These are phyloP conservation scores for Aphelenchoides fujianensis DNA, from an alignment of 1,140 invertebrate genomes.

Conservation along the genomic window DNA sequence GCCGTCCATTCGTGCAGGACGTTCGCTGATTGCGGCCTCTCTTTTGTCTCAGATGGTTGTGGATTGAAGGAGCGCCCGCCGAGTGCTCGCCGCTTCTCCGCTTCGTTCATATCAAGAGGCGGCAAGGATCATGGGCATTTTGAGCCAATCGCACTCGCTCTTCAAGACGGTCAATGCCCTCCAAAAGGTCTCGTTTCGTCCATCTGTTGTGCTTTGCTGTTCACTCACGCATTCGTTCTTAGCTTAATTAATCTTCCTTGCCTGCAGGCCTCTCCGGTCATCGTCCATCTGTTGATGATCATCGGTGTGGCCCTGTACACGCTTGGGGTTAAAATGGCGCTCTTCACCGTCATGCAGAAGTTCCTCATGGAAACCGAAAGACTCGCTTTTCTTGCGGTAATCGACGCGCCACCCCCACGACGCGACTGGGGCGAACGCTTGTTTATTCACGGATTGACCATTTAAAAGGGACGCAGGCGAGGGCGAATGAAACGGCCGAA, in stretches of 20 bases:
- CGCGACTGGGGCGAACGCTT: neutral
- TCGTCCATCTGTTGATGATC: constrained; percentile 50
- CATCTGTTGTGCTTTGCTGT: neutral
- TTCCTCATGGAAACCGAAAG: constrained; percentile 38
- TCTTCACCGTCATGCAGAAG: constrained; percentile 40
- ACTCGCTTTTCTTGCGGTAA: neutral
- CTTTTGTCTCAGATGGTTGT: neutral
- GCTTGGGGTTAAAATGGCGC: neutral
- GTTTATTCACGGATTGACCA: neutral
- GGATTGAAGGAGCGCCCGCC: too few species aligned
- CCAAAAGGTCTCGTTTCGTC: constrained; percentile 13
- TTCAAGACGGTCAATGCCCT: constrained; percentile 15
- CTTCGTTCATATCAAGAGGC: neutral
- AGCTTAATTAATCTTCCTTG: neutral
- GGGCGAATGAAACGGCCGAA: too few species aligned
- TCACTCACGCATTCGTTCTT: neutral
- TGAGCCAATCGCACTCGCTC: constrained; percentile 11
- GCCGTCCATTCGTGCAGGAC: neutral
- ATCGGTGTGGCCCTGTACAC: constrained; percentile 46
- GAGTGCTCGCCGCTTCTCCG: neutral
- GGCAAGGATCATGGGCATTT: constrained; percentile 6
- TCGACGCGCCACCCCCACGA: constrained; percentile 1
- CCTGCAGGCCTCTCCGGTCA: constrained; percentile 46
- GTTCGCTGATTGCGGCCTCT: neutral
- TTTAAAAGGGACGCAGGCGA: too few species aligned